phyloP scores from a whole-genome alignment of 2,888 invertebrate genomes.

The Timandra comae region DNA sequence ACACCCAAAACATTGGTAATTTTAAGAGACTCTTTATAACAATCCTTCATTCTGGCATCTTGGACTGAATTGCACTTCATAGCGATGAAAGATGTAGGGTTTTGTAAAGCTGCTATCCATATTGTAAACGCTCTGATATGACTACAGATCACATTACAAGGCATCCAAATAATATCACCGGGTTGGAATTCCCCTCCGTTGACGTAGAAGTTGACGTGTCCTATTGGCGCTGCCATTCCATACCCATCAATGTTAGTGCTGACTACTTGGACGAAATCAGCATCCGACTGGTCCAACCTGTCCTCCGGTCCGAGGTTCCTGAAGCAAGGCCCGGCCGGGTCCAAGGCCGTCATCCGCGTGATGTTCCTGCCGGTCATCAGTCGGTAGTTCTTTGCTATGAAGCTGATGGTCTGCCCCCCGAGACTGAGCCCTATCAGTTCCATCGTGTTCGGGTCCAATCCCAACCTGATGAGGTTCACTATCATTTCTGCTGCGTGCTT shows the following conservation, averaged over 20 bases:
- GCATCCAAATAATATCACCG: slow-evolving; percentile 32
- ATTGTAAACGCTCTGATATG: slow-evolving; percentile 34
- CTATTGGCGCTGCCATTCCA: slow-evolving; percentile 53
- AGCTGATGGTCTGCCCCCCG: slow-evolving; percentile 52
- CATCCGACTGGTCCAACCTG: slow-evolving; percentile 47
- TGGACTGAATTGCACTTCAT: slow-evolving; percentile 42
- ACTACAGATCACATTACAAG: slow-evolving; percentile 38
- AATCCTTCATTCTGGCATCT: slow-evolving; percentile 36
- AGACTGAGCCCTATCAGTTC: slow-evolving; percentile 52
- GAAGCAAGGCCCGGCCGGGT: slow-evolving; percentile 59
- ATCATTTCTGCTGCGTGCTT: slow-evolving; percentile 50
- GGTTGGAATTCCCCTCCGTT: slow-evolving; percentile 58
- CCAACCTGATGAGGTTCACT: slow-evolving; percentile 32
- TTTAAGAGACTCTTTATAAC: slow-evolving; percentile 34
- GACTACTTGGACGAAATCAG: slow-evolving; percentile 50
- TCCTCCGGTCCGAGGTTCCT: slow-evolving; percentile 46
- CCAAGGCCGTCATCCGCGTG: slow-evolving; percentile 43
- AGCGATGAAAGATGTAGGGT: slow-evolving; percentile 38
- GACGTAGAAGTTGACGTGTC: slow-evolving; percentile 55
- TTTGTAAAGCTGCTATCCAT: slow-evolving; percentile 37
- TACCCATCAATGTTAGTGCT: slow-evolving; percentile 52
- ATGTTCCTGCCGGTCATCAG: slow-evolving; percentile 40
- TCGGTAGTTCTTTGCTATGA: slow-evolving; percentile 46
- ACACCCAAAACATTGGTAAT: slow-evolving; percentile 37
- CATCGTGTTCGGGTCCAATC: slow-evolving; percentile 44